A percentile compares a stretch with the other conserved stretches of the same genome.
These are phyloP conservation scores for Carposina sasakii DNA, from an alignment of 1,140 invertebrate genomes.

Conservation along the genomic window DNA sequence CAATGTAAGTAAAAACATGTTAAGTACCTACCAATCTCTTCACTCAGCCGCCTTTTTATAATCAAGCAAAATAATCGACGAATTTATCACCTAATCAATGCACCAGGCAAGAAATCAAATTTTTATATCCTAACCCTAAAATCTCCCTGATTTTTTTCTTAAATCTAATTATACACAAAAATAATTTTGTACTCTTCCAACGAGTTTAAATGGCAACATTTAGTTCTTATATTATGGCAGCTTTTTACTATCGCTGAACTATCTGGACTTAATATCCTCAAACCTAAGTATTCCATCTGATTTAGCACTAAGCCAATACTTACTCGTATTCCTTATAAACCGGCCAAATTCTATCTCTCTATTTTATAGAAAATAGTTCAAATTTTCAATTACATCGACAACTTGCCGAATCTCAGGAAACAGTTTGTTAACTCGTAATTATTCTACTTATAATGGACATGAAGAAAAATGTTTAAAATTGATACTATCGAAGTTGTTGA, in stretches of 20 bases:
- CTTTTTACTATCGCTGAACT: conserved; percentile 50
- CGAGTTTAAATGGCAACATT: conserved; percentile 66
- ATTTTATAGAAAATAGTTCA: too few relatives aligned
- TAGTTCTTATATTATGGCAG: conserved; percentile 58
- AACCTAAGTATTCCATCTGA: too few relatives aligned
- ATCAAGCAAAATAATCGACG: conserved; percentile 15
- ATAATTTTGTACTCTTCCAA: conserved; percentile 71
- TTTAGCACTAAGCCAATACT: too few relatives aligned
- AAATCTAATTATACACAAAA: conserved; percentile 70
- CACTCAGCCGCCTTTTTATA: conserved; percentile 27
- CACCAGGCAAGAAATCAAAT: conserved; percentile 61
- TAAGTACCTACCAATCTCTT: conserved; percentile 23
- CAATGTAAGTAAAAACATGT: conserved; percentile 11
- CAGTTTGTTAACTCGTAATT: too few relatives aligned
- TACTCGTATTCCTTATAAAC: too few relatives aligned
- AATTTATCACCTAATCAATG: conserved; percentile 29
- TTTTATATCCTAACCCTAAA: conserved; percentile 54
- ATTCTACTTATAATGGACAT: too few relatives aligned
- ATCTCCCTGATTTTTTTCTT: conserved; percentile 69
- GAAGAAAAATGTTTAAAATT: too few relatives aligned
- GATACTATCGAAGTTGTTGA: too few relatives aligned
- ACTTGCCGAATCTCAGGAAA: too few relatives aligned
- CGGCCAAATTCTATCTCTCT: too few relatives aligned
- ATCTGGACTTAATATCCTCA: too few relatives aligned
- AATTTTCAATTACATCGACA: too few relatives aligned